These are phyloP conservation scores for Muscicapa comitata DNA, from an alignment of 2,797 vertebrate genomes.

Conservation along the genomic window DNA sequence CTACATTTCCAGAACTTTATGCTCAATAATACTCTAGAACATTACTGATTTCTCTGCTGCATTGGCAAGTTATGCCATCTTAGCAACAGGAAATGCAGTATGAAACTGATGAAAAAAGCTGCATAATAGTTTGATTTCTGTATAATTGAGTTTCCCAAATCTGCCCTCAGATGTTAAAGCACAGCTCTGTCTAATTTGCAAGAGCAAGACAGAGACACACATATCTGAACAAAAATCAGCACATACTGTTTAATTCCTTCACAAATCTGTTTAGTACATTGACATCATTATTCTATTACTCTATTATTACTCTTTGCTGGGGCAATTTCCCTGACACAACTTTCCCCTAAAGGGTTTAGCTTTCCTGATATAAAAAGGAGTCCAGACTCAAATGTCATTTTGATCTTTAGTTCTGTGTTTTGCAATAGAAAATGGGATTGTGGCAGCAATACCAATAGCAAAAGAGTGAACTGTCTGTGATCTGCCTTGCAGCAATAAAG, in stretches of 20 bases:
- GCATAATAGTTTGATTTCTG: not conserved
- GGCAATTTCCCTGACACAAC: not conserved
- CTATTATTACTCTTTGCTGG: not conserved
- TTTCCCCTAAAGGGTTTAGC: not conserved
- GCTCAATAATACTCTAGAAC: not conserved
- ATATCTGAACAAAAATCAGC: conserved; percentile 26
- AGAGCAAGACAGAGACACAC: not conserved
- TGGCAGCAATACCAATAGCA: not conserved
- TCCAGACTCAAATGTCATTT: not conserved
- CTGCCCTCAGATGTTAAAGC: conserved; percentile 3
- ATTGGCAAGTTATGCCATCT: not conserved
- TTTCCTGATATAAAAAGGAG: not conserved
- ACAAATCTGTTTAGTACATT: conserved; percentile 12
- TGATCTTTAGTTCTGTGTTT: not conserved
- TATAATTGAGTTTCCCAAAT: conserved; percentile 25
- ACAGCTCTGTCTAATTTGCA: not conserved
- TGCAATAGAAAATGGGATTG: not conserved
- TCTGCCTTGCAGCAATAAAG: not conserved
- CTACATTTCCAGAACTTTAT: not conserved
- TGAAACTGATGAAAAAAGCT: not conserved
- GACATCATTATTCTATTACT: not conserved
- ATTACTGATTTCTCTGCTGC: not conserved
- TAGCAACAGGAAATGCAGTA: not conserved
- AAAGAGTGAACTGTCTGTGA: not conserved
- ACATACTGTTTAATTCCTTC: conserved; percentile 10